Evolutionary conservation across 30 jellyfish, hydroid and myxozoan genomes (phyloP), one percentile per base, ranked within the genome.

Genomic region (Chrysaora quinquecirrha): DNA sequence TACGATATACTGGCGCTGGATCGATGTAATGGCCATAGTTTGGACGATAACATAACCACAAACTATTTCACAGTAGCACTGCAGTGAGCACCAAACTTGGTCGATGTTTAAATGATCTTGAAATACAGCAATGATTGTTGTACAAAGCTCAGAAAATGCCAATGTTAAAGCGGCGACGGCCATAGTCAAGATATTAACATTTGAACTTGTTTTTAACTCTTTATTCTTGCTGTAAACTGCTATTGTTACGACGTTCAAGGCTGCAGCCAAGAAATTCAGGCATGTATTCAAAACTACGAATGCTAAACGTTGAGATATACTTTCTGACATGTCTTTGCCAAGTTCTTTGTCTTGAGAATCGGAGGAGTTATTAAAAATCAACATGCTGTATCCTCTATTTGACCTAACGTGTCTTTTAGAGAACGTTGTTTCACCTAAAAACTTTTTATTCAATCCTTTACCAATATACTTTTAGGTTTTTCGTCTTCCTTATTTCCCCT

Each of bases 171-270:
- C 48, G 18, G 84, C 65, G 11, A 81, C 12, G 2, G 84, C 76
- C 76, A 70, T 67, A 20, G 78, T 7, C 10, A 34, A 73, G 50
- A 81, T 81, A 30, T 34, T 50, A 23, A 81, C 34, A 32, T 81
- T 81, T 23, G 91, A 48, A 33, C 52, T 67, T 2, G 84, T 81
- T 48, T 56, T 33, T 2, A 81, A 68, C 30, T 81, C 76, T 22
- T 56, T 81, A 68, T 25, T 18, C 49, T 23, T 66, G 16, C 64
- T 3, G 38, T 67, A 81, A 9, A 70, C 84, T 14, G 3, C 33
- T 0, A 81, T 29, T 0, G 75, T 56, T 20, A 81, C 49, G 61
- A 66, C 38, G 38, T 70, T 81, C 1, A 23, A n/a, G 3, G 43
- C 75, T 20, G 68, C 38, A 2, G 77, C 79, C 1, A 54, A 32